Evolutionary conservation across 1,140 invertebrate species (phyloP).

Genomic region (Brachionus paranguensis): DNA sequence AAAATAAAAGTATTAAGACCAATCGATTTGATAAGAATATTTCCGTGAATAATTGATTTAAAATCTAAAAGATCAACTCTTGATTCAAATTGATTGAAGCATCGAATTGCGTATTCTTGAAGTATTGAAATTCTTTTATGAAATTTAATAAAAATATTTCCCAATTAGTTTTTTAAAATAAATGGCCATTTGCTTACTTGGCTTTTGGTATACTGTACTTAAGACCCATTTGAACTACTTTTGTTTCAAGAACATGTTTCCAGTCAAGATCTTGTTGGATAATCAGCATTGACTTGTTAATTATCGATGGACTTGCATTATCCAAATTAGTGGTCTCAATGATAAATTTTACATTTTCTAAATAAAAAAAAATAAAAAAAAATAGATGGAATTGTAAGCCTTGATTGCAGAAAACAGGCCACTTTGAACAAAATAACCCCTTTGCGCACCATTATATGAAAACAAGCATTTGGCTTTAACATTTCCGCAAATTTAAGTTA

Average conservation of each 20-base stretch:
- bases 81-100: background rate
- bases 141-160: background rate
- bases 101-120: background rate
- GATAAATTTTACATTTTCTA: conserved; percentile 16
- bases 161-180: background rate
- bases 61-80: background rate
- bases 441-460: too few species aligned
- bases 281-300: background rate
- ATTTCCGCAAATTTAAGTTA: too few species aligned
- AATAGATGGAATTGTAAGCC: too few species aligned
- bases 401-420: too few species aligned
- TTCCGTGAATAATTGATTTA: conserved; percentile 18
- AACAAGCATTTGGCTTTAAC: too few species aligned
- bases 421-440: too few species aligned
- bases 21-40: background rate
- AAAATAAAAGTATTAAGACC: conserved; percentile 21
- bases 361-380: background rate
- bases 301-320: conserved; percentile 4
- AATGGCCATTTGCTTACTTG: background rate
- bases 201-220: conserved; percentile 28
- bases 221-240: background rate
- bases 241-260: conserved; percentile 18
- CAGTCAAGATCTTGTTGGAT: conserved; percentile 4
- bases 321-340: conserved; percentile 21
- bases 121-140: background rate